phyloP scores from a whole-genome alignment of 1,140 invertebrate species.

The Eubasilissa regina region DNA sequence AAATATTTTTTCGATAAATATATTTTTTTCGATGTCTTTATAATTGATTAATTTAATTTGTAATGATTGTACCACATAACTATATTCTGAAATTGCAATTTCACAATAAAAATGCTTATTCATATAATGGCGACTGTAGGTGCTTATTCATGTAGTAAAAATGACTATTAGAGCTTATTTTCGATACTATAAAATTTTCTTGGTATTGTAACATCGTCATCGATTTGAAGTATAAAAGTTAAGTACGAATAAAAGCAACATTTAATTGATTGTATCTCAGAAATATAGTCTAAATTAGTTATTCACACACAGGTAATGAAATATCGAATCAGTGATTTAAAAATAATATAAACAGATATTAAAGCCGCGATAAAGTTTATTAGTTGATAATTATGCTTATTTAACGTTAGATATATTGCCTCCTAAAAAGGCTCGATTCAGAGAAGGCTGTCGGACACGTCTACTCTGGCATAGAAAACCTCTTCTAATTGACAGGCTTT shows the following conservation, averaged over 20 bases:
- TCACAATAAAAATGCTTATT: no score
- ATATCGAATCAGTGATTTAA: constrained; percentile 5
- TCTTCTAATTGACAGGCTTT: constrained; percentile 48
- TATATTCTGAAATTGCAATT: no score
- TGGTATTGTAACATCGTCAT: no score
- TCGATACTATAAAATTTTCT: no score
- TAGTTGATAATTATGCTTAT: constrained; percentile 25
- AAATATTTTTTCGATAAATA: no score
- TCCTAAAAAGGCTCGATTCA: not conserved
- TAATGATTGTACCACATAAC: no score
- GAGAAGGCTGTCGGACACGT: not conserved
- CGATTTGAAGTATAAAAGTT: not conserved
- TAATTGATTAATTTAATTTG: no score
- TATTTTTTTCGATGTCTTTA: no score
- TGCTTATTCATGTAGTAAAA: no score
- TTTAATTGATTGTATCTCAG: not conserved
- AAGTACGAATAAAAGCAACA: not conserved
- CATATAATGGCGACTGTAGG: no score
- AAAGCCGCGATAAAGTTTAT: constrained; percentile 27
- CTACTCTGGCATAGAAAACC: not conserved
- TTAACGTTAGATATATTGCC: constrained; percentile 36
- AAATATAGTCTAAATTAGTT: not conserved
- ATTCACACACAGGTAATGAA: not conserved
- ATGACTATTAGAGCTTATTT: no score
- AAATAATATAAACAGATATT: not conserved